Percentiles rank a stretch among this genome's conserved stretches.
Evolutionary conservation across 1,140 invertebrate species (phyloP).

Genomic region (Drosophila punjabiensis): DNA sequence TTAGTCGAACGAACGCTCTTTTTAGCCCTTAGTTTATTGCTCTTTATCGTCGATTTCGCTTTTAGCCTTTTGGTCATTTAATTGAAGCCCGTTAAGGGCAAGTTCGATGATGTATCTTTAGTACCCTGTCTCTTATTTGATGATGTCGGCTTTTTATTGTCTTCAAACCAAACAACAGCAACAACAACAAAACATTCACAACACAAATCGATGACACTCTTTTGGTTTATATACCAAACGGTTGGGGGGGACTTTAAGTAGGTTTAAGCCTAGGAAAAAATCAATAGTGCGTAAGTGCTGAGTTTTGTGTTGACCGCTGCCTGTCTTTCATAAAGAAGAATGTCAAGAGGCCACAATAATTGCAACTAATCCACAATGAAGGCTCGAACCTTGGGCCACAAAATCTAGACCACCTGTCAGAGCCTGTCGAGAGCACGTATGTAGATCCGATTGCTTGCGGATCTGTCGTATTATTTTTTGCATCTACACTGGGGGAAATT

Average conservation of each 20-base stretch:
- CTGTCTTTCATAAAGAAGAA: constrained; percentile 70
- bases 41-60: constrained; percentile 40
- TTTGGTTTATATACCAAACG: constrained; percentile 7
- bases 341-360: constrained; percentile 84
- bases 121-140: constrained; percentile 28
- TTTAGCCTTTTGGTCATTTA: constrained; percentile 35
- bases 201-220: constrained; percentile 60
- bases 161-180: constrained; percentile 2
- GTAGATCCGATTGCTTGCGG: constrained; percentile 27
- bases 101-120: constrained; percentile 58
- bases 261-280: constrained; percentile 37
- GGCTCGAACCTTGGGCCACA: constrained; percentile 75
- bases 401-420: constrained; percentile 60
- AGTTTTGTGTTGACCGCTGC: constrained; percentile 50
- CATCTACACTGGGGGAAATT: constrained; percentile 4
- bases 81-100: constrained; percentile 73
- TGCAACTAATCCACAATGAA: constrained; percentile 77
- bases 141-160: constrained; percentile 52
- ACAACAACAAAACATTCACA: constrained; percentile 20
- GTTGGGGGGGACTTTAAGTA: constrained; percentile 31
- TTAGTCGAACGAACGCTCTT: constrained; percentile 13
- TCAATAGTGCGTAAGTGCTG: constrained; percentile 62
- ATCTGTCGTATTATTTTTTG: background rate
- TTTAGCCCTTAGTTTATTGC: constrained; percentile 57
- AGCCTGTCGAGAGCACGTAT: constrained; percentile 17